Conservation (phyloP, 1,140 invertebrate genomes). For the Ceratina japonica region DNA sequence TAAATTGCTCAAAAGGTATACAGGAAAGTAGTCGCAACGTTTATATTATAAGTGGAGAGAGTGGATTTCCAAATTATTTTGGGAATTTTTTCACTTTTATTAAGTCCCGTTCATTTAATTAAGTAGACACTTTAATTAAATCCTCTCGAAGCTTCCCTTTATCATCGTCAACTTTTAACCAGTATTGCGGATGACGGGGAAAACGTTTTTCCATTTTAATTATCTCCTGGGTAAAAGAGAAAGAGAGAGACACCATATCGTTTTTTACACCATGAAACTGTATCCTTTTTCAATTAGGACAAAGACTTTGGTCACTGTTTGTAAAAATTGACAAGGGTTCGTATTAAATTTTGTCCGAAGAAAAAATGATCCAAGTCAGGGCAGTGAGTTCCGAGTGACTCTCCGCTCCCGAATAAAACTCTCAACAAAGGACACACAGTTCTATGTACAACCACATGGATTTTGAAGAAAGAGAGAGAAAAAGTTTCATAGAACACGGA, state of each 20-base stretch:
- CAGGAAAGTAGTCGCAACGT: no score
- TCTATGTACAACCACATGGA: not conserved
- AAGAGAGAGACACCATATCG: no score
- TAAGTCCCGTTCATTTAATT: not conserved
- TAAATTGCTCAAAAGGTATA: no score
- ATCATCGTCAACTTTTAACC: not conserved
- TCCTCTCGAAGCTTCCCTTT: not conserved
- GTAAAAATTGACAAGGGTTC: not conserved
- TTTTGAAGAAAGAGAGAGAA: not conserved
- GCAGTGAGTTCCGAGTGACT: no score
- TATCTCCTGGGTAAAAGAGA: not conserved
- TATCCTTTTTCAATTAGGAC: not conserved
- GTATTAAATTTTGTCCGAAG: no score
- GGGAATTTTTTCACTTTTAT: no score
- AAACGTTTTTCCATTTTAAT: constrained; percentile 31
- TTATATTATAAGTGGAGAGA: no score
- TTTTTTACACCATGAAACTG: not conserved
- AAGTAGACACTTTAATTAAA: constrained; percentile 24
- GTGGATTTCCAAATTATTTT: no score
- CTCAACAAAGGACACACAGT: no score
- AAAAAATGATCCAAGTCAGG: no score
- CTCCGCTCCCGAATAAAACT: no score
- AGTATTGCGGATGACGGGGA: not conserved
- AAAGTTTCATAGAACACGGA: not conserved
- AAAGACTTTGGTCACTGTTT: not conserved